phyloP scores from a whole-genome alignment of 1,140 invertebrate species.

The Caerostris extrusa region DNA sequence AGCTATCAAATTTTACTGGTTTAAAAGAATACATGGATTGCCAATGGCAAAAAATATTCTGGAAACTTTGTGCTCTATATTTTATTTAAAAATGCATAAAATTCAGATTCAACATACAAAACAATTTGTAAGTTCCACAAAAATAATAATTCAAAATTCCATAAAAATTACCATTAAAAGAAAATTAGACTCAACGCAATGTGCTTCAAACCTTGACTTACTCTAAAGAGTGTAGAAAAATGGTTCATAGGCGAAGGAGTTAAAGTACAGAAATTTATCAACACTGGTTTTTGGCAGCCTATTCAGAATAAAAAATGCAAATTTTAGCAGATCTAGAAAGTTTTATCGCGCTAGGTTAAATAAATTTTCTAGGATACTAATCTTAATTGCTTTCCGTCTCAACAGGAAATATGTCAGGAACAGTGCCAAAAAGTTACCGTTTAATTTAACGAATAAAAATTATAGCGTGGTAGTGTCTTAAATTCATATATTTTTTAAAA shows the following conservation, averaged over 20 bases:
- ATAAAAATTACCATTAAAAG: neutral
- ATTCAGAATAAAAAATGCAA: neutral
- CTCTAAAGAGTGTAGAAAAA: neutral
- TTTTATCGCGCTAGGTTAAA: neutral
- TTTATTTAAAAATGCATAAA: too few species aligned
- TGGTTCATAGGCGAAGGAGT: neutral
- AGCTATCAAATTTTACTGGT: too few species aligned
- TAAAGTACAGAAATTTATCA: neutral
- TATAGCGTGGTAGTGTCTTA: neutral
- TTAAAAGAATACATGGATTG: too few species aligned
- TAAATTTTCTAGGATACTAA: constrained; percentile 43
- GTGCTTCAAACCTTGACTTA: neutral
- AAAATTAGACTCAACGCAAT: neutral
- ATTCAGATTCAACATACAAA: too few species aligned
- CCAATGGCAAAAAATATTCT: too few species aligned
- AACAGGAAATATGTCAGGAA: neutral
- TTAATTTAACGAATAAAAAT: neutral
- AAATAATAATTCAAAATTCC: too few species aligned
- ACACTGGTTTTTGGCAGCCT: neutral
- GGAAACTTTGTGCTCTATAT: too few species aligned
- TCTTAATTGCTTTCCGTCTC: neutral
- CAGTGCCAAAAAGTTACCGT: neutral
- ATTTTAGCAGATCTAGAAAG: neutral
- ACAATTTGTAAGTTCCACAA: too few species aligned
- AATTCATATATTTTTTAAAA: neutral